Evolutionary conservation across 2,888 invertebrate genomes (phyloP).

Genomic region (Drosophila multiciliata): DNA sequence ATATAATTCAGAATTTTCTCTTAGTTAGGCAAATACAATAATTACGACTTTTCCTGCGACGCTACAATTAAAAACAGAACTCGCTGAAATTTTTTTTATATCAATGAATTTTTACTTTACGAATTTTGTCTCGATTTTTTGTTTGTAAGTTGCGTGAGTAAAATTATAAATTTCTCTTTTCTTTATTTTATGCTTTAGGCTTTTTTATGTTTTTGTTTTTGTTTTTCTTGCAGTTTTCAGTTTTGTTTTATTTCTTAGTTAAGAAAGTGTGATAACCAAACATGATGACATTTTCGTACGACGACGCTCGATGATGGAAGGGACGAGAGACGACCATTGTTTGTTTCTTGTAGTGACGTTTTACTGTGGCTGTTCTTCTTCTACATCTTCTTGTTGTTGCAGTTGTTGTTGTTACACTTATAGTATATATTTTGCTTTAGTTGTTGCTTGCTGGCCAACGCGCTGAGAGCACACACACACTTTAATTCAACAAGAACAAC

Average conservation of each 20-base stretch:
- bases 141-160: conserved; percentile 50
- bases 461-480: conserved; percentile 40
- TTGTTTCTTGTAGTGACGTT: conserved; percentile 66
- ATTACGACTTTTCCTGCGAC: conserved; percentile 44
- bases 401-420: conserved; percentile 55
- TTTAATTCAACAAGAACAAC: conserved; percentile 36
- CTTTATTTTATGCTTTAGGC: conserved; percentile 17
- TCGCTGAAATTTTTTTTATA: conserved; percentile 21
- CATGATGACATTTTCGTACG: conserved; percentile 69
- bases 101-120: conserved; percentile 52
- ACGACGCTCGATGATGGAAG: conserved; percentile 71
- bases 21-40: conserved; percentile 76
- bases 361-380: conserved; percentile 50
- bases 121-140: conserved; percentile 34
- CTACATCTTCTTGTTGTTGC: conserved; percentile 7
- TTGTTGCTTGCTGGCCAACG: conserved; percentile 33
- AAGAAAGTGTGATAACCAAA: conserved; percentile 65
- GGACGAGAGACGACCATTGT: conserved; percentile 64
- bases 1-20: conserved; percentile 69
- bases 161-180: conserved; percentile 49
- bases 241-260: conserved; percentile 53
- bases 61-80: conserved; percentile 29
- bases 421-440: conserved; percentile 60
- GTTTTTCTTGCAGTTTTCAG: conserved; percentile 9
- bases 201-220: conserved; percentile 17